Evolutionary conservation across 1,140 invertebrate species (phyloP).

Genomic region (Pteromalus puparum): DNA sequence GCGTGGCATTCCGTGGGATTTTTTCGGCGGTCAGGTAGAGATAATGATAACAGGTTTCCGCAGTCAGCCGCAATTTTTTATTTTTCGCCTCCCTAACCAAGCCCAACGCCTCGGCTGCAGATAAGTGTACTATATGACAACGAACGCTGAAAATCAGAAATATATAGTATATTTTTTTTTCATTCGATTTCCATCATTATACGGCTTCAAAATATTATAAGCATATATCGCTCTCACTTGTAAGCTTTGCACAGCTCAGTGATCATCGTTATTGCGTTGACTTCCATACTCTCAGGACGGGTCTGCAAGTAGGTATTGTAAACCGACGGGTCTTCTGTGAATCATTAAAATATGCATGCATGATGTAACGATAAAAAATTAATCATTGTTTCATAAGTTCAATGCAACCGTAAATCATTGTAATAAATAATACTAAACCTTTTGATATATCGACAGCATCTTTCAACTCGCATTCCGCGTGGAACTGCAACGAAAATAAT

Average conservation of each 20-base stretch:
- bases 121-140: slow-evolving; percentile 85
- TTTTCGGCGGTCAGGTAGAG: slow-evolving; percentile 79
- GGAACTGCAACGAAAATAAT: slow-evolving; percentile 76
- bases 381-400: no score
- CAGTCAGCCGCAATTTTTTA: slow-evolving; percentile 75
- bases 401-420: neutral
- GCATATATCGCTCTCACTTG: slow-evolving; percentile 72
- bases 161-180: neutral
- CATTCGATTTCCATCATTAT: no score
- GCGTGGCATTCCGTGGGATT: slow-evolving; percentile 78
- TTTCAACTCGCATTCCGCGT: slow-evolving; percentile 78
- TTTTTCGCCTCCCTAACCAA: slow-evolving; percentile 72
- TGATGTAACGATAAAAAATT: neutral
- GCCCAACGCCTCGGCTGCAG: slow-evolving; percentile 77
- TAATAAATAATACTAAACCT: slow-evolving; percentile 3
- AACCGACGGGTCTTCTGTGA: slow-evolving; percentile 72
- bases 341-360: neutral
- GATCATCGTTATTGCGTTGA: slow-evolving; percentile 79
- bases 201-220: no score
- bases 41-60: slow-evolving; percentile 86
- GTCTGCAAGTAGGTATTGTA: slow-evolving; percentile 81
- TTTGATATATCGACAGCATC: neutral
- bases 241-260: slow-evolving; percentile 76
- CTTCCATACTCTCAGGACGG: slow-evolving; percentile 81
- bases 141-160: slow-evolving; percentile 74